Conservation (phyloP, 1,140 invertebrate genomes). For the Nasonia vitripennis region DNA sequence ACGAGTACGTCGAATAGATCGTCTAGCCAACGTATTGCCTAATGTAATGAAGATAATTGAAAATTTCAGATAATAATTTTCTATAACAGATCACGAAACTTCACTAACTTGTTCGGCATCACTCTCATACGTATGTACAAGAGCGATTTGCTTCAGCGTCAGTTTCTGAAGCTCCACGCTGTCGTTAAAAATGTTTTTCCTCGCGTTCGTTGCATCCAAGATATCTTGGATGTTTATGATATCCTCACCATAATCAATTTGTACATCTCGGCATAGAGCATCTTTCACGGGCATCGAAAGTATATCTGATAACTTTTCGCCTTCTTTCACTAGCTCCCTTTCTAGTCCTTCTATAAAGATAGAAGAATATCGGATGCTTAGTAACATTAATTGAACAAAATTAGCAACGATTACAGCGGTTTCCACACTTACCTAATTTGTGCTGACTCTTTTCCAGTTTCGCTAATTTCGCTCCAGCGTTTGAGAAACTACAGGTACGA, state of each 20-base stretch:
- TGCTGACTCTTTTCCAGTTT: constrained; percentile 77
- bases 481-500: constrained; percentile 76
- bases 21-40: constrained; percentile 85
- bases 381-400: too few species aligned
- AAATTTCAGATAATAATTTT: neutral
- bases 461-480: constrained; percentile 73
- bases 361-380: neutral
- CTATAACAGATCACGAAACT: neutral
- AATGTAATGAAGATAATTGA: constrained; percentile 44
- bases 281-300: constrained; percentile 88
- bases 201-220: constrained; percentile 79
- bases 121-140: constrained; percentile 84
- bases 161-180: constrained; percentile 84
- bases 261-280: constrained; percentile 83
- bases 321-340: constrained; percentile 83
- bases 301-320: constrained; percentile 86
- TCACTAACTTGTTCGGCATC: constrained; percentile 80
- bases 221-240: constrained; percentile 83
- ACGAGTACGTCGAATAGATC: constrained; percentile 84
- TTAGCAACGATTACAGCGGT: neutral
- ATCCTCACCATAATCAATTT: constrained; percentile 83
- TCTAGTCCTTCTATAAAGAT: constrained; percentile 78
- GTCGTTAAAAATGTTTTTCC: constrained; percentile 82
- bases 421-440: constrained; percentile 60
- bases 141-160: constrained; percentile 84